These are phyloP conservation scores for Meloidogyne hapla DNA, from an alignment of 1,140 invertebrate species.

Conservation along the genomic window DNA sequence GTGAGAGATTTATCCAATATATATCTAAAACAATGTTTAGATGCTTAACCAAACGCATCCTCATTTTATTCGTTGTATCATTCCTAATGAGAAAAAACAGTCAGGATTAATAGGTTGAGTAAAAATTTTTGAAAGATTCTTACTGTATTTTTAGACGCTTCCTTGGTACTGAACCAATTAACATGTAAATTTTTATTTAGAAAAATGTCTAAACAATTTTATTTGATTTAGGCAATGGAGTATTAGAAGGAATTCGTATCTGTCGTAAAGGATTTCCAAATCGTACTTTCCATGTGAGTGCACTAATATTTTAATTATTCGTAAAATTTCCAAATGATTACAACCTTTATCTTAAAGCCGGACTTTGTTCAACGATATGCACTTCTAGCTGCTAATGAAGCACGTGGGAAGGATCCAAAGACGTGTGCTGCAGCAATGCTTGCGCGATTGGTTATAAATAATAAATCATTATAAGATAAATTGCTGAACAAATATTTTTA, in stretches of 20 bases:
- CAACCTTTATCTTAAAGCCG: slow-evolving; percentile 66
- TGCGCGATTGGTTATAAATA: slow-evolving; percentile 74
- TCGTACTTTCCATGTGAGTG: slow-evolving; percentile 91
- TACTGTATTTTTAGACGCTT: slow-evolving; percentile 32
- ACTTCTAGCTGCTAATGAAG: slow-evolving; percentile 60
- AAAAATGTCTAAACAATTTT: neutral
- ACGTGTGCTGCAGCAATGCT: slow-evolving; percentile 49
- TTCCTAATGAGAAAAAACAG: slow-evolving; percentile 97
- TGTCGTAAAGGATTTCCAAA: slow-evolving; percentile 99
- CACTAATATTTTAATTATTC: slow-evolving; percentile 75
- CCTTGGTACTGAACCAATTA: slow-evolving; percentile 70
- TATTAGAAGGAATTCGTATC: slow-evolving; percentile 99
- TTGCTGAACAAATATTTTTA: neutral
- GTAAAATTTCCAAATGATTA: neutral
- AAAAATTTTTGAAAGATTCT: neutral
- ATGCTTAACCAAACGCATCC: slow-evolving; percentile 76
- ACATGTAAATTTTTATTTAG: slow-evolving; percentile 88
- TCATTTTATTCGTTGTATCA: slow-evolving; percentile 99
- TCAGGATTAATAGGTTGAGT: slow-evolving; percentile 67
- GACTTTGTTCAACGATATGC: slow-evolving; percentile 73
- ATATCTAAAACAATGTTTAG: slow-evolving; percentile 68
- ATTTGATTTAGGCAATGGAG: slow-evolving; percentile 64
- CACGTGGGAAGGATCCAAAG: slow-evolving; percentile 54
- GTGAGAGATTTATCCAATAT: slow-evolving; percentile 24
- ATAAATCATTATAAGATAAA: slow-evolving; percentile 51